Evolutionary conservation across 2,113 vertebrate genomes (phyloP), one percentile per base, ranked within the genome.

Genomic region (Clinocottus analis): DNA sequence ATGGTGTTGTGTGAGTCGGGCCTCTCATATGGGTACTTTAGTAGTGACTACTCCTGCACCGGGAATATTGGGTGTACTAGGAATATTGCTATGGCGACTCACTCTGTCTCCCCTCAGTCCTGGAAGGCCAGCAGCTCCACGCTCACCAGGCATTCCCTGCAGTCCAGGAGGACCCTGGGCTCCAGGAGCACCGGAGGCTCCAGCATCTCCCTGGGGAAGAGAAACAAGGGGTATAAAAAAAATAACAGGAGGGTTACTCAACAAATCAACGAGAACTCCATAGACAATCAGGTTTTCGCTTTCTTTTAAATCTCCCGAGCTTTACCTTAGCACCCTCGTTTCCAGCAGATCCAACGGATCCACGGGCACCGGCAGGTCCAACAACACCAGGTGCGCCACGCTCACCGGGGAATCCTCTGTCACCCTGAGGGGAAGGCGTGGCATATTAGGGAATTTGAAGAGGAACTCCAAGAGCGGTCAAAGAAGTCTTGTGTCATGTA

Each of bases 101-200:
- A 99, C 98, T 97, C 97, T 97, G 94, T 97, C 96, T 82, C 98
- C 98, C 91, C 97, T 99, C 77, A 97, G 94, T 21, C 98, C 98
- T 89, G 98, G 97, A 90, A 99, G 97, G 68, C 98, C 98, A 79
- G 94, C 96, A 80, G 98, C 88, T 87, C 98, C 98, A 16, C 97
- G 97, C 71, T 99, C 98, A 82, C 98, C 98, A n/a, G 98, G 98
- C 98, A 99, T 99, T 70, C 98, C 98, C 93, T 99, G 98, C 89
- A 99, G 96, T 90, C 98, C 98, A 31, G 98, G 96, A 84, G 97
- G 90, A 3, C 98, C 98, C 83, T 97, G 97, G 85, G 75, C 92
- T 19, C 98, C 98, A 0, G 97, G 94, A 70, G 94, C 71, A 90
- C 98, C 98, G 7, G 96, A 84, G 61, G 96, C 93, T 90, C 98